Evolutionary conservation across 2,113 vertebrate genomes (phyloP).

Genomic region (Pycnonotus jocosus): DNA sequence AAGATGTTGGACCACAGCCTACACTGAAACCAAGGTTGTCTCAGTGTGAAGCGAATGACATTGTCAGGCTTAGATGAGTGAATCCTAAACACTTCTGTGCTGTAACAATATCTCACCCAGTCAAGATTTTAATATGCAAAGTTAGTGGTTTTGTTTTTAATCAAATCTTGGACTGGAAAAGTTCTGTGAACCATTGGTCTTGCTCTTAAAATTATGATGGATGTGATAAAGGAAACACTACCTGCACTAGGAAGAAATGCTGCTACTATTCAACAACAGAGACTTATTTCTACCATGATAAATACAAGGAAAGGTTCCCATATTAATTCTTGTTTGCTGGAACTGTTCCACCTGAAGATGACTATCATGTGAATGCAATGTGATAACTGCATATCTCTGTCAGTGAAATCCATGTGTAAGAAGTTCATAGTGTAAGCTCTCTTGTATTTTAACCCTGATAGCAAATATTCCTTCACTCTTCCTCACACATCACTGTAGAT

Average conservation of each 20-base stretch:
- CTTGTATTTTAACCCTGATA: neutral
- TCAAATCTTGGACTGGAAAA: neutral
- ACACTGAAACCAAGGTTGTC: neutral
- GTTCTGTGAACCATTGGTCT: neutral
- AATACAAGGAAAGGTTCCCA: neutral
- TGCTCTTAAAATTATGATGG: neutral
- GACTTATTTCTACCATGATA: neutral
- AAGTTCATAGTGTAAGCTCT: neutral
- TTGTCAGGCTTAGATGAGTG: neutral
- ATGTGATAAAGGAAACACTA: neutral
- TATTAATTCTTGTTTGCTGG: neutral
- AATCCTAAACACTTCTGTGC: neutral
- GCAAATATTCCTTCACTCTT: neutral
- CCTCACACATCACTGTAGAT: neutral
- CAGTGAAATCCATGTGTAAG: neutral
- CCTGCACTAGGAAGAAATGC: neutral
- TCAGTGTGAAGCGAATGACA: neutral
- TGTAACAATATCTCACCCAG: neutral
- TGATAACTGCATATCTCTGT: neutral
- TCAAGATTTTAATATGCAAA: neutral
- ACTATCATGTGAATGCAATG: neutral
- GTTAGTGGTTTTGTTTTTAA: neutral
- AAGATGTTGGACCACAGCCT: neutral
- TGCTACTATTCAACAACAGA: neutral
- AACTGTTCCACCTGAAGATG: neutral